Conservation (phyloP, 2,888 invertebrate species). For the Tupiocoris notatus region DNA sequence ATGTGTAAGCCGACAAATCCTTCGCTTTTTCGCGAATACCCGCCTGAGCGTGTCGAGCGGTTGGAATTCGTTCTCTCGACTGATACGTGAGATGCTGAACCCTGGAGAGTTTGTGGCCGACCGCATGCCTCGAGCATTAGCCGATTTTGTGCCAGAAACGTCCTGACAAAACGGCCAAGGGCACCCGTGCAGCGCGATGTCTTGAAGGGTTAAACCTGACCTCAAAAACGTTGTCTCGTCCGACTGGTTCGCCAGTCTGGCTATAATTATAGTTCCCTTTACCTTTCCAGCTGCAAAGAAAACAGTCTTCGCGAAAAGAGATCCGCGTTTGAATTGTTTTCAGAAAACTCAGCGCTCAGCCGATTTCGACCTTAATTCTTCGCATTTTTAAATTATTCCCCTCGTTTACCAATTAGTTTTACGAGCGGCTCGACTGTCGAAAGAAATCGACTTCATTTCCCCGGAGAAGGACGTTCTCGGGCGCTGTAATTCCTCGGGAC, state of each 20-base stretch:
- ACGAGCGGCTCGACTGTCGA: background rate
- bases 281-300: no score
- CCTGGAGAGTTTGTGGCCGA: no score
- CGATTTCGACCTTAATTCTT: background rate
- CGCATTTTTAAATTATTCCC: background rate
- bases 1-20: no score
- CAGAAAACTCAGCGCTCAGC: no score
- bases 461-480: background rate
- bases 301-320: no score
- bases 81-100: no score
- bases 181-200: background rate
- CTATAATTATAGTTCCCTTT: background rate
- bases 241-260: background rate
- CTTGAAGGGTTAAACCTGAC: background rate
- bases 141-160: background rate
- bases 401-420: background rate
- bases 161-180: background rate
- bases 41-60: no score
- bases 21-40: no score
- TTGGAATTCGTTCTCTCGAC: no score
- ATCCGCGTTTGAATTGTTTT: background rate
- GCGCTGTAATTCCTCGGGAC: background rate
- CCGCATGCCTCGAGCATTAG: no score
- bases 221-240: background rate
- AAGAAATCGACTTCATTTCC: background rate